Percentiles rank a stretch among this genome's conserved stretches.
Conservation (phyloP, 2,888 invertebrate genomes). For the Liopterus haemorrhoidalis region DNA sequence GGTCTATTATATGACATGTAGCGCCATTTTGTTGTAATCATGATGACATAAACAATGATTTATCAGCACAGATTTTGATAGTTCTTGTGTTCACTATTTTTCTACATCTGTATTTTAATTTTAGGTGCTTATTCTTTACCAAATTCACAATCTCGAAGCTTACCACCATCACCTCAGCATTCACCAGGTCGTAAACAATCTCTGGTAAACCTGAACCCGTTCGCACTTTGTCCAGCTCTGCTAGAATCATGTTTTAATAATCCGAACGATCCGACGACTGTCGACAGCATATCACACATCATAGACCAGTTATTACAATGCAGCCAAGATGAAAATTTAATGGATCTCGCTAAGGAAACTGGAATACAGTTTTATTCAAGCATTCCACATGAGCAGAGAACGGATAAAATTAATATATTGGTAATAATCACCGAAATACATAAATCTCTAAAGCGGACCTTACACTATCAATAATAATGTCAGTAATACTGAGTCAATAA, state of each 20-base stretch:
- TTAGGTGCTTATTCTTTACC: conserved; percentile 47
- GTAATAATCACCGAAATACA: no score
- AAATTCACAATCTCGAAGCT: conserved; percentile 55
- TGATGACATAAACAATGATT: no score
- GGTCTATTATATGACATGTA: no score
- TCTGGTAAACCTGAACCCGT: conserved; percentile 55
- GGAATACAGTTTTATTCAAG: conserved; percentile 75
- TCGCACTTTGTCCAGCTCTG: conserved; percentile 48
- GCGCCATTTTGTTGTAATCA: no score
- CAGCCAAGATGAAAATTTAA: conserved; percentile 69
- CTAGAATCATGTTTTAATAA: conserved; percentile 42
- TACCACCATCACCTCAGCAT: conserved; percentile 72
- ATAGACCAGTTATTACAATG: conserved; percentile 53
- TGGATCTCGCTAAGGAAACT: conserved; percentile 81
- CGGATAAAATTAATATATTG: conserved; percentile 78
- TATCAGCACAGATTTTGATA: no score
- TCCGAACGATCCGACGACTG: conserved; percentile 43
- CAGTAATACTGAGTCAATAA: no score
- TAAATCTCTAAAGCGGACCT: no score
- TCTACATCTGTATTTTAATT: conserved; percentile 32
- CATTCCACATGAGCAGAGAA: conserved; percentile 61
- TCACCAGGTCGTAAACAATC: conserved; percentile 67
- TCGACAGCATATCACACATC: conserved; percentile 45
- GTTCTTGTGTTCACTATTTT: conserved; percentile 34
- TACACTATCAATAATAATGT: no score